Conservation (phyloP, 2,797 vertebrate genomes). For the Dendrocincla tyrannina region DNA sequence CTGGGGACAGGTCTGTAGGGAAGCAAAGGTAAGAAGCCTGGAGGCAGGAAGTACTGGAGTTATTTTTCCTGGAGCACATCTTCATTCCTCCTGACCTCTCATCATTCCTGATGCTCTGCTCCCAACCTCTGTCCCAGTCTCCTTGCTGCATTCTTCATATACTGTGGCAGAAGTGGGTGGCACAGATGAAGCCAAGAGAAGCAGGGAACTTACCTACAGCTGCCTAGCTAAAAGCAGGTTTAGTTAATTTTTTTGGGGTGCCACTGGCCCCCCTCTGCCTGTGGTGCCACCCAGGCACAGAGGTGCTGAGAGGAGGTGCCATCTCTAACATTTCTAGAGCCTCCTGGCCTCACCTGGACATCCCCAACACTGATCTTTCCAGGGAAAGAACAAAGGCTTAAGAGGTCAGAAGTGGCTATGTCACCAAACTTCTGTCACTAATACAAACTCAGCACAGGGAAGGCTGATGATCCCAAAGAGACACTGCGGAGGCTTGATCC, state of each 20-base stretch:
- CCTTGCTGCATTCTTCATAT: background rate
- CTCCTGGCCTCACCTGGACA: background rate
- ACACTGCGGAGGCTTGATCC: background rate
- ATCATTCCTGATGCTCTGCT: background rate
- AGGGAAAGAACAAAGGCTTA: background rate
- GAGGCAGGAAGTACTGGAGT: background rate
- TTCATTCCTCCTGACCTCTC: background rate
- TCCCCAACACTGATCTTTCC: background rate
- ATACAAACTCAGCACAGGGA: background rate
- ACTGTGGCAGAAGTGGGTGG: background rate
- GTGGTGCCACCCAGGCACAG: background rate
- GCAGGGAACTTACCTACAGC: background rate
- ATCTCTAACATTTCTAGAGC: background rate
- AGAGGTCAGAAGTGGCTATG: background rate
- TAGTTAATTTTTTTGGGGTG: background rate
- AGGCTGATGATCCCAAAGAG: background rate
- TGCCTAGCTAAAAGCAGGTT: background rate
- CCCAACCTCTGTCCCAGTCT: background rate
- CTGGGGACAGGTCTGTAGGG: rapidly evolving
- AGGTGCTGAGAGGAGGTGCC: background rate
- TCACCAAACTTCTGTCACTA: background rate
- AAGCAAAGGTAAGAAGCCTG: background rate
- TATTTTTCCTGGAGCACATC: background rate
- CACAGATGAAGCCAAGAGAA: background rate
- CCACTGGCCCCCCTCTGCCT: background rate